Conservation (phyloP, 2,888 invertebrate species). For the Amphipoea oculea region DNA sequence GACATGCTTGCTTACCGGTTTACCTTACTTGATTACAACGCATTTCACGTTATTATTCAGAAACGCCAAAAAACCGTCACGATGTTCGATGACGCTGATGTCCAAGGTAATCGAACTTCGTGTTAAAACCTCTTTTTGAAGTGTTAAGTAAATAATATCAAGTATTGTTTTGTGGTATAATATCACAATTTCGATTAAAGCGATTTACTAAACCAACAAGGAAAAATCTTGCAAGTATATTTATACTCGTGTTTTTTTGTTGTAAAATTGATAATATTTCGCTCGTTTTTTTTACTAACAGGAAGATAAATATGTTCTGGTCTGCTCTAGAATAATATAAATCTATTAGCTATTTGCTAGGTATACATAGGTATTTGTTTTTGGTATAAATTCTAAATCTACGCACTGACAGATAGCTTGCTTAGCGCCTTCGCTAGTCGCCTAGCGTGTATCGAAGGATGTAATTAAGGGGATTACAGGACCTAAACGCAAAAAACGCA, state of each 20-base stretch:
- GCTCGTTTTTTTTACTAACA: neutral
- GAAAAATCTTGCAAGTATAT: conserved; percentile 7
- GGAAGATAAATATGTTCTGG: no score
- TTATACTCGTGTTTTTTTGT: no score
- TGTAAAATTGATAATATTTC: neutral
- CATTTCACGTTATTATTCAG: conserved; percentile 31
- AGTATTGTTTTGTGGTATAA: conserved; percentile 33
- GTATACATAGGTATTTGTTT: neutral
- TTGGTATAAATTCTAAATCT: neutral
- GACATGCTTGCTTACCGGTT: conserved; percentile 30
- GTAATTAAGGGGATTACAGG: no score
- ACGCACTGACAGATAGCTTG: neutral
- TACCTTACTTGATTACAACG: conserved; percentile 39
- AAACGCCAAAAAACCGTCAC: conserved; percentile 37
- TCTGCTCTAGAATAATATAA: neutral
- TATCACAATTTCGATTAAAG: conserved; percentile 36
- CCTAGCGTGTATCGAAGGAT: no score
- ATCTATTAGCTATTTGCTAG: neutral
- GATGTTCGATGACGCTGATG: conserved; percentile 27
- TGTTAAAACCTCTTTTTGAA: conserved; percentile 28
- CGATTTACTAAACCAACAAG: conserved; percentile 35
- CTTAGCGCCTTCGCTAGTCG: no score
- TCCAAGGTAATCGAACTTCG: conserved; percentile 44
- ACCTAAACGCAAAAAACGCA: no score
- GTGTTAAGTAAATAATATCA: conserved; percentile 42